Evolutionary conservation across 2,113 vertebrate genomes (phyloP).

Genomic region (Engystomops pustulosus): DNA sequence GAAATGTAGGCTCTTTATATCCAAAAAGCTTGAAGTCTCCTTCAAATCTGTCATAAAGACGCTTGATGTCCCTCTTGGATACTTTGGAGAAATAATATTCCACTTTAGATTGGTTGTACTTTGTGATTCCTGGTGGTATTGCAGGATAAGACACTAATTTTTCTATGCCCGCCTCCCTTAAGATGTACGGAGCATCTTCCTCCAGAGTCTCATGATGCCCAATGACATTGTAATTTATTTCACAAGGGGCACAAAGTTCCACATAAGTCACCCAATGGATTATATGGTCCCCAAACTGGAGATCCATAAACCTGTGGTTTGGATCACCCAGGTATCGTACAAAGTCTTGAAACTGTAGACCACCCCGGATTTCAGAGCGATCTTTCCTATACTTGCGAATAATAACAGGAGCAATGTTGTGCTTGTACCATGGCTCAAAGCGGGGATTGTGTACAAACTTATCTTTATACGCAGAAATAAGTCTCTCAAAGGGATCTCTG

Average conservation of each 20-base stretch:
- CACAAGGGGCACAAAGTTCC: constrained; percentile 93
- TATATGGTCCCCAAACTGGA: constrained; percentile 92
- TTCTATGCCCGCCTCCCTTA: constrained; percentile 86
- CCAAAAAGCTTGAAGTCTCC: constrained; percentile 95
- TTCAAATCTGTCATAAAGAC: constrained; percentile 86
- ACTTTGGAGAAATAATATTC: constrained; percentile 89
- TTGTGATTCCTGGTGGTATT: constrained; percentile 92
- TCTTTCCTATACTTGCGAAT: constrained; percentile 90
- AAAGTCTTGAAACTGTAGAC: constrained; percentile 95
- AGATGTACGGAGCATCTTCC: constrained; percentile 86
- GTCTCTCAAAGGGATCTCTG: constrained; percentile 94
- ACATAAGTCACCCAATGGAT: constrained; percentile 96
- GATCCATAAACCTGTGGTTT: constrained; percentile 83
- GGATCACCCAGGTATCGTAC: constrained; percentile 93
- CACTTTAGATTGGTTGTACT: constrained; percentile 93
- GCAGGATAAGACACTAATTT: constrained; percentile 87
- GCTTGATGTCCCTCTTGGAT: constrained; percentile 87
- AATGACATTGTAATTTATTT: constrained; percentile 86
- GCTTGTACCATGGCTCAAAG: constrained; percentile 97
- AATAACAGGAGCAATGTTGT: constrained; percentile 93
- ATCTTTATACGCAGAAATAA: constrained; percentile 97
- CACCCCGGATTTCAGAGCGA: constrained; percentile 81
- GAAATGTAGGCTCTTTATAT: constrained; percentile 87
- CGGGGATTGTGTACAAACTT: constrained; percentile 97
- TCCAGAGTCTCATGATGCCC: constrained; percentile 97